These are phyloP conservation scores for Zaprionus tsacasi DNA, from an alignment of 1,140 invertebrate genomes.

Conservation along the genomic window DNA sequence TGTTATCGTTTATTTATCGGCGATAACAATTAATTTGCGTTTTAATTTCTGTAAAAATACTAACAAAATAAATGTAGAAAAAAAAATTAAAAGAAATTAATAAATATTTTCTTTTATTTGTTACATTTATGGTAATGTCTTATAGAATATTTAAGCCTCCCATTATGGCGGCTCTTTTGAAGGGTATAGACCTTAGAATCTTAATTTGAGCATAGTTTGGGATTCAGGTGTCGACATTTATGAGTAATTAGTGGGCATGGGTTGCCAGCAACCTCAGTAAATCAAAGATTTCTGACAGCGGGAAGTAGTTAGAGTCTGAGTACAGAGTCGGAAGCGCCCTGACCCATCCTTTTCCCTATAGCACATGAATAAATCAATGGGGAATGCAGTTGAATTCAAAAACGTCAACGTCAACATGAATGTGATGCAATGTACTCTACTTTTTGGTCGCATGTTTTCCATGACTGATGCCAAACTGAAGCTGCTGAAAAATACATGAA, in stretches of 20 bases:
- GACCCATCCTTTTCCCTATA: not conserved
- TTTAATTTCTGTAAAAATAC: too few species aligned
- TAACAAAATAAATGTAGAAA: too few species aligned
- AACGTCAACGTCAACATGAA: constrained; percentile 7
- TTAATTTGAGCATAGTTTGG: constrained; percentile 27
- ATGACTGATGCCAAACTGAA: constrained; percentile 41
- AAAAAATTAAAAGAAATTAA: too few species aligned
- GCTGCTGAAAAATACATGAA: constrained; percentile 49
- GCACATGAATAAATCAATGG: constrained; percentile 47
- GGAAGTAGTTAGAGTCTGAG: not conserved
- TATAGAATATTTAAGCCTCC: too few species aligned
- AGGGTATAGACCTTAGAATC: not conserved
- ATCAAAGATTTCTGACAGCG: constrained; percentile 10
- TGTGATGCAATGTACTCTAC: constrained; percentile 12
- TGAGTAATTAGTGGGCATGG: constrained; percentile 31
- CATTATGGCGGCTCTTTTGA: not conserved
- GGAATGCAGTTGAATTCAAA: constrained; percentile 22
- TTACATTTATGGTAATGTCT: not conserved
- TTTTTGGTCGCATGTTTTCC: constrained; percentile 36
- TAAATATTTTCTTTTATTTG: not conserved
- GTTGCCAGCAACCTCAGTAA: constrained; percentile 4
- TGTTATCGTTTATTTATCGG: too few species aligned
- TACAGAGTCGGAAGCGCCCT: not conserved
- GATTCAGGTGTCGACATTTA: constrained; percentile 32
- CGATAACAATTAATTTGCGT: too few species aligned